phyloP scores from a whole-genome alignment of 2,797 vertebrate species.

The Pipistrellus pipistrellus region DNA sequence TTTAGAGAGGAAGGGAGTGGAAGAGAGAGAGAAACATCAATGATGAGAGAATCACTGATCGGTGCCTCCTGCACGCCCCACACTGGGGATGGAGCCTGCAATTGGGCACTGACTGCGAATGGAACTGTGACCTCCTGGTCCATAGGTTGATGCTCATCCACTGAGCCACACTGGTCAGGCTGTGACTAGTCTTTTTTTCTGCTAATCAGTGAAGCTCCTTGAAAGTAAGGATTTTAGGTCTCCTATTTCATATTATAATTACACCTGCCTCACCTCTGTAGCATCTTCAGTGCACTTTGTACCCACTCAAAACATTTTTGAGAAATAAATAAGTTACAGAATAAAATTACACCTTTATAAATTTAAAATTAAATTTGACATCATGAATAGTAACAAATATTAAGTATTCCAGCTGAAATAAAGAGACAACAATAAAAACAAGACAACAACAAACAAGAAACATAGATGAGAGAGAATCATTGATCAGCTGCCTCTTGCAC shows the following conservation, averaged over 20 bases:
- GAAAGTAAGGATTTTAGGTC: neutral
- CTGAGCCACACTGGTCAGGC: too few relatives aligned
- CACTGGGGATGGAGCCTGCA: too few relatives aligned
- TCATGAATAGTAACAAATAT: neutral
- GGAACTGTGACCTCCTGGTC: too few relatives aligned
- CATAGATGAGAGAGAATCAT: too few relatives aligned
- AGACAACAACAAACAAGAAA: neutral
- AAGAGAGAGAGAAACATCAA: too few relatives aligned
- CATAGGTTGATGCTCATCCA: too few relatives aligned
- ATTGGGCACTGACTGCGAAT: too few relatives aligned
- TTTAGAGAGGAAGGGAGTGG: too few relatives aligned
- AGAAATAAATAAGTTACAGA: neutral
- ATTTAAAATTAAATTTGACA: slow-evolving; percentile 47
- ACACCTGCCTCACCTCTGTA: neutral
- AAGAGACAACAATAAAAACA: neutral
- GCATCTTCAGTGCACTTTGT: neutral
- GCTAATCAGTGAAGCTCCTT: neutral
- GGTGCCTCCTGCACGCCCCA: too few relatives aligned
- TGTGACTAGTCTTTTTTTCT: neutral
- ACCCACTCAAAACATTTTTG: neutral
- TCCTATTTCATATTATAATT: neutral
- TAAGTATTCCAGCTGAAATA: neutral
- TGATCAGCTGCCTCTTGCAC: too few relatives aligned
- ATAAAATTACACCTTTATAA: neutral
- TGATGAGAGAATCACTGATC: too few relatives aligned